Percentiles rank a stretch among this genome's conserved stretches.
Conservation (phyloP, 2,888 invertebrate genomes). For the Mamestra brassicae region DNA sequence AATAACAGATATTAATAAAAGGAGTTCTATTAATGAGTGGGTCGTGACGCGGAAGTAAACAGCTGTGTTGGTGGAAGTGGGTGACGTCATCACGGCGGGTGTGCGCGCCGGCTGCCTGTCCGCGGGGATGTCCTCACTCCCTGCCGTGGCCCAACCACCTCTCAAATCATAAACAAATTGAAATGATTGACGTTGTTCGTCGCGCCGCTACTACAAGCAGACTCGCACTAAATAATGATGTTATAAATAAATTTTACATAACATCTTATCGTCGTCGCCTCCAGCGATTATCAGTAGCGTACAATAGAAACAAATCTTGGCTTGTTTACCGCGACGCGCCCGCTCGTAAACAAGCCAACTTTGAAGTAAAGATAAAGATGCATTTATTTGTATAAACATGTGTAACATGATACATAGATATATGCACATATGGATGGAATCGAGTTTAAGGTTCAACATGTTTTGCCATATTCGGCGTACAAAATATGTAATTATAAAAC, state of each 20-base stretch:
- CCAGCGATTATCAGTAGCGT: conserved; percentile 28
- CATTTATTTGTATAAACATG: no score
- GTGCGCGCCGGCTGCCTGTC: neutral
- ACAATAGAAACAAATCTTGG: conserved; percentile 23
- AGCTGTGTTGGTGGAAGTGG: conserved; percentile 46
- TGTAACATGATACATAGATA: no score
- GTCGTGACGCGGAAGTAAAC: conserved; percentile 51
- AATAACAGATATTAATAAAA: conserved; percentile 11
- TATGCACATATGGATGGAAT: no score
- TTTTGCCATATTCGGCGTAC: no score
- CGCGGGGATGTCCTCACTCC: neutral
- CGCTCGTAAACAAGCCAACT: neutral
- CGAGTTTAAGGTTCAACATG: no score
- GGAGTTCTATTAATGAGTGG: conserved; percentile 33
- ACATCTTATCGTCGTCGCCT: conserved; percentile 41
- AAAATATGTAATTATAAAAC: no score
- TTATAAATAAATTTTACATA: conserved; percentile 40
- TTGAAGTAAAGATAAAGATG: no score
- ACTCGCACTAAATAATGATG: conserved; percentile 14
- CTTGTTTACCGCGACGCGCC: conserved; percentile 37
- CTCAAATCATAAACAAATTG: conserved; percentile 4
- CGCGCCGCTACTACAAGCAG: neutral
- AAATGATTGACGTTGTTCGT: conserved; percentile 7
- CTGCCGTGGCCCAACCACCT: neutral
- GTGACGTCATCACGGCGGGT: conserved; percentile 5